A percentile compares a stretch with the other conserved stretches of the same genome.
Evolutionary conservation across 2,888 invertebrate species (phyloP).

Genomic region (Isotomurus palustris): DNA sequence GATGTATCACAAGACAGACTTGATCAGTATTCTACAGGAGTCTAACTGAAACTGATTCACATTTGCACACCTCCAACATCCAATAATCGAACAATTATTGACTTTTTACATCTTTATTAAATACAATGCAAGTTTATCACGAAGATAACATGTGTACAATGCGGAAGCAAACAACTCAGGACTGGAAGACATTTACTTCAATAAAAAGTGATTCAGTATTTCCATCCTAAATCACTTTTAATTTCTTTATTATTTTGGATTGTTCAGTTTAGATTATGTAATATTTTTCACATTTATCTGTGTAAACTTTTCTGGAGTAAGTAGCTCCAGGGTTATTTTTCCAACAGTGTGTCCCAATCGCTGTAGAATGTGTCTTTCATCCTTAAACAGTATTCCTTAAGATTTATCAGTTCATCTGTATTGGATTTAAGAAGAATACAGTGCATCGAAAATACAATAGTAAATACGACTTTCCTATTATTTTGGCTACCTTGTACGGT

Average conservation of each 20-base stretch:
- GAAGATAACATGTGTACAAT: background rate
- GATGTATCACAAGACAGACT: slow-evolving; percentile 10
- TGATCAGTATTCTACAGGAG: background rate
- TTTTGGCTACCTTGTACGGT: slow-evolving; percentile 39
- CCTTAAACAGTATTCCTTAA: slow-evolving; percentile 28
- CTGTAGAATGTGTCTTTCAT: slow-evolving; percentile 32
- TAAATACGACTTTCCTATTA: background rate
- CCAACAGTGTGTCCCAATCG: slow-evolving; percentile 32
- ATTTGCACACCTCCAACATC: background rate
- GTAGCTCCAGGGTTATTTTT: too few species aligned
- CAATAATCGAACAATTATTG: background rate
- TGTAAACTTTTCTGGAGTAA: too few species aligned
- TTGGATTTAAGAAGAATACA: slow-evolving; percentile 4
- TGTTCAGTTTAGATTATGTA: too few species aligned
- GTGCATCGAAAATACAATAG: background rate
- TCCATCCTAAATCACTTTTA: too few species aligned
- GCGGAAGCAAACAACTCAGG: too few species aligned
- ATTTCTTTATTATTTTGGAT: too few species aligned
- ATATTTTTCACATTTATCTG: too few species aligned
- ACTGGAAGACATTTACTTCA: background rate
- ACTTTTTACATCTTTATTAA: too few species aligned
- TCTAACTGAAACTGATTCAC: background rate
- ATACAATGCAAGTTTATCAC: too few species aligned
- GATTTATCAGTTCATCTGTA: slow-evolving; percentile 26
- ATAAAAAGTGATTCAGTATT: too few species aligned